Evolutionary conservation across 2,113 vertebrate species (phyloP), one percentile per base, ranked within the genome.

Genomic region (Lepus europaeus): DNA sequence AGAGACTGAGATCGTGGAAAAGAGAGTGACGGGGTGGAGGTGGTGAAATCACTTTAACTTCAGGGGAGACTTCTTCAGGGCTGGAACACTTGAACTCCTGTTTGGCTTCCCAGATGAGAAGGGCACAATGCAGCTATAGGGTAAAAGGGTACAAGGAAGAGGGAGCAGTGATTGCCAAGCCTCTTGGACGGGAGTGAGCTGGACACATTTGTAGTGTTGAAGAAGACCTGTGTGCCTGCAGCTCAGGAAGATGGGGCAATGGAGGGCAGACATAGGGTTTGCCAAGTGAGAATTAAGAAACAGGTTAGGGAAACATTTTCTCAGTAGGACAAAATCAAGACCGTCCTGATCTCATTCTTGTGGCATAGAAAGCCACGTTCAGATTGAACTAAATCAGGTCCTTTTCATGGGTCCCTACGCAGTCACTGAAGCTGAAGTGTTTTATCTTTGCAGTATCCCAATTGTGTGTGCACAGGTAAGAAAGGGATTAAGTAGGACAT

Each of bases 391-490:
- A 17, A 64, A 69, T 63, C 45, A 1, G 45, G 33, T 73, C 10
- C 19, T 77, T 83, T 84, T 83, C 76, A 49, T 10, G 70, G 87
- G 56, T 79, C 61, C 49, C n/a, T 33, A 23, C 76, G 39, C 49
- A 23, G 49, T 16, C 33, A 89, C 77, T 69, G 49, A 95, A 76
- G 90, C 49, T 90, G 31, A 93, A 73, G 61, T 36, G 68, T 49
- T 61, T 94, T 68, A 78, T 61, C 83, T 91, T 91, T 66, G 74
- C 69, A 33, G 33, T 85, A 74, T 76, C n/a, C 95, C 74, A 25
- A 13, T 20, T 85, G 87, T 96, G 85, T 86, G 79, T 94, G 61
- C 88, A 70, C 61, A 92, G 85, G 84, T 86, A 84, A 93, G 87
- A 94, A 10, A 86, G 81, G 78, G 88, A 93, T 95, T 51, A 90